Base-by-base conservation (phyloP, 2,113 vertebrate genomes). In the Perca schrenkii region DNA sequence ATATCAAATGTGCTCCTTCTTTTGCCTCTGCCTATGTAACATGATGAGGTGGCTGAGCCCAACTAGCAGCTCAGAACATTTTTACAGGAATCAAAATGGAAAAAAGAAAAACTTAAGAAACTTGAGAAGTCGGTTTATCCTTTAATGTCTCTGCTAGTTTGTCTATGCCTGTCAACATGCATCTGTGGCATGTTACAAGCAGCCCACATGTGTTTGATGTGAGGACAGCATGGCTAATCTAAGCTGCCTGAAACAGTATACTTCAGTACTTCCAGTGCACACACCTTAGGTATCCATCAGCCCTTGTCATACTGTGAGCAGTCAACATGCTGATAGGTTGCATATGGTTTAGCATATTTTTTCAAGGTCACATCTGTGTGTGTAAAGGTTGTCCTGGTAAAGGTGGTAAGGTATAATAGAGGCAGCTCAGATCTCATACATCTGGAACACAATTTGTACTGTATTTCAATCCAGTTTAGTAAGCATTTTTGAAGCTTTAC, bases 131-230 rank as follows among this genome's bases (percentile, higher is more conserved):
- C 68, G 36, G 60, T 31, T 77, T 90, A 76, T 89, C 89, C 91
- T 92, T 93, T 92, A 92, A 92, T 85, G 92, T 86, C 86, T 65
- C 73, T 46, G 80, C 70, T 86, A 72, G 87, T 94, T 90, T 88
- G 86, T 82, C 85, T 83, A 61, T 79, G 82, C 67, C 87, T 92
- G 92, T 92, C 92, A 77, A 64, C 87, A 78, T 74, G 83, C 85
- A 90, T 92, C 89, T 87, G 89, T 65, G 56, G 82, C 60, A n/a
- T 40, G 80, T 91, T 84, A 74, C 74, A 79, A 77, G 83, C 77
- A 82, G 85, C 74, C 83, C 64, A 36, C 85, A 75, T 84, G 83
- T 82, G 89, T 91, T 88, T 93, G 89, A 92, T 86, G 91, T 79
- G 90, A 88, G 86, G 88, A 90, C 88, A 90, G 88, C 80, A 53